Base-by-base conservation (phyloP, 2,113 vertebrate genomes). In the Marmota monax region DNA sequence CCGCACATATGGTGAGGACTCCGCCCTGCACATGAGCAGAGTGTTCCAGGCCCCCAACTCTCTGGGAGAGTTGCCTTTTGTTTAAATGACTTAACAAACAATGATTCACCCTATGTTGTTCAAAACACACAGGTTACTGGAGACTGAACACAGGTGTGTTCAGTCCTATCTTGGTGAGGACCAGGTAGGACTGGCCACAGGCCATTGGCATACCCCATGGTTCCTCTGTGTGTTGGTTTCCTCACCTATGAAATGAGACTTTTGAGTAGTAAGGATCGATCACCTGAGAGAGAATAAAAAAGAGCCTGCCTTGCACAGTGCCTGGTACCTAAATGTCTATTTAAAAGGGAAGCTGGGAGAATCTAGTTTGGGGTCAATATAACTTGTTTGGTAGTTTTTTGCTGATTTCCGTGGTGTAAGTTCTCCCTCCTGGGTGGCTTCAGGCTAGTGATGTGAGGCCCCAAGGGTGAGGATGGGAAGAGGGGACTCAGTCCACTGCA, bases 1-100 rank as follows among this genome's bases (percentile, higher is more conserved):
- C 86, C 85, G 93, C 88, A 90, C 87, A 97, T 70, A 78, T 90
- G 95, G 89, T 18, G 70, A 94, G 84, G 88, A 84, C n/a, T 8
- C 45, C 0, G 14, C 78, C 42, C 53, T 22, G 20, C 74, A 32
- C 58, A 13, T 3, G 53, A 89, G 37, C 58, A 6, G 51, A 37
- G 61, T 16, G 11, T n/a, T 48, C 25, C 29, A 70, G 76, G 65
- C 85, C 53, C 39, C 69, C 27, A 3, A 23, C 8, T 69, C 42
- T 92, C 77, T 91, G 23, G 18, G 61, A 89, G 63, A 73, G 32
- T 76, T 94, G n/a, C 56, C 32, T 77, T 39, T 67, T 84, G 58
- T 61, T 56, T 74, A 61, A 73, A 18, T 17, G 83, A 69, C 4
- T 53, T 22, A 27, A 34, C 29, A 84, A 29, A 48, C 89, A 51